Base-by-base conservation (phyloP, 2,113 vertebrate species). In the Electrona antarctica region DNA sequence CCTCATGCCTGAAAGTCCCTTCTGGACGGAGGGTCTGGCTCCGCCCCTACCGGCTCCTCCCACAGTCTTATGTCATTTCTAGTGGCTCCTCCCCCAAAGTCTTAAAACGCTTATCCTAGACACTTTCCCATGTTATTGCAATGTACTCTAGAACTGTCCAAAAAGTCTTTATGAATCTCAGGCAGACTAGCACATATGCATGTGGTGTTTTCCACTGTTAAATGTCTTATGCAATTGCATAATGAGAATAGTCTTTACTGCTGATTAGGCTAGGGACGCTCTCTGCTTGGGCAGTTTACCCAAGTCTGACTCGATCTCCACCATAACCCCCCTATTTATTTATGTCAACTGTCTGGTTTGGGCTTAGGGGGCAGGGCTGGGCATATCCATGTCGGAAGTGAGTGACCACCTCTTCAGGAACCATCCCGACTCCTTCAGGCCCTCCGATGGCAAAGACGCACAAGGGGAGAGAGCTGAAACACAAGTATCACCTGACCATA, bases 401-500 rank as follows among this genome's bases (percentile, higher is more conserved):
- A 92, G 93, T 87, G 94, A 97, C 94, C 95, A 93, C 94, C 96
- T 98, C 96, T 98, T 97, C 95, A 93, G 95, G 95, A 97, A 96
- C 93, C 97, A 95, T 99, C 94, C 89, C 93, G 94, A 97, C 92
- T 97, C 93, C 92, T 91, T 96, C 96, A 94, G 95, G 94, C 96
- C 96, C 96, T 93, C 96, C 96, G 96, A 96, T 95, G 95, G 94
- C 93, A 94, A 92, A 95, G 93, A 92, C 90, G 91, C 91, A 93
- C 87, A 90, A 88, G 91, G 93, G 90, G 92, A 94, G 93, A 95
- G 93, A 98, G 96, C 96, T 97, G 96, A 98, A 98, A 98, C 93
- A 97, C 94, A 97, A 98, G 94, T 95, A 95, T 97, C 96, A 97
- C 95, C 97, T 97, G 97, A 93, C 96, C 96, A 92, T 95, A 94